phyloP scores from a whole-genome alignment of 1,140 invertebrate genomes.

The Tenebrio molitor region DNA sequence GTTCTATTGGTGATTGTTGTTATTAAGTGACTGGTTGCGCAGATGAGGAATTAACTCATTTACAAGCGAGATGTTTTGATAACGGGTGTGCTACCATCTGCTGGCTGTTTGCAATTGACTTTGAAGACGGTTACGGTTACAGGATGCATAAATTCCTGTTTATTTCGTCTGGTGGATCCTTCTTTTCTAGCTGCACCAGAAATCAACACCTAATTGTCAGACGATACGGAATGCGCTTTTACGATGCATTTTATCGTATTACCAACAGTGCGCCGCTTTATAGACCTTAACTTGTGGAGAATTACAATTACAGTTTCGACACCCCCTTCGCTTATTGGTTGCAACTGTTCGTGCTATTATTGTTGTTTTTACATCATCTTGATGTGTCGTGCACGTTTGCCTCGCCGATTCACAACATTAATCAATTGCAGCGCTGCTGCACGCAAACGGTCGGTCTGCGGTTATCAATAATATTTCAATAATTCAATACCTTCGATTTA shows the following conservation, averaged over 20 bases:
- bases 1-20: background rate
- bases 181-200: no score
- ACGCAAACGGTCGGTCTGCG: constrained; percentile 2
- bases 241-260: background rate
- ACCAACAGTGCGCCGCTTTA: background rate
- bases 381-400: constrained; percentile 10
- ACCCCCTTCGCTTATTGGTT: background rate
- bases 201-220: background rate
- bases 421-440: background rate
- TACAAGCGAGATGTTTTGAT: constrained; percentile 25
- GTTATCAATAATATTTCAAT: constrained; percentile 1
- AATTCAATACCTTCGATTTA: background rate
- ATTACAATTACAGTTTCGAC: background rate
- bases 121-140: constrained; percentile 22
- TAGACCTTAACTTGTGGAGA: background rate
- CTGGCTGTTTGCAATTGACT: background rate
- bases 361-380: constrained; percentile 1
- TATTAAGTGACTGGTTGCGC: constrained; percentile 23
- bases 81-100: constrained; percentile 9
- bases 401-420: background rate
- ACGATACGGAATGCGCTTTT: background rate
- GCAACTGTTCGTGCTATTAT: background rate
- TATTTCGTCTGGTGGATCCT: background rate
- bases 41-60: constrained; percentile 34
- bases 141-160: constrained; percentile 9